Conservation (phyloP, 1,140 invertebrate genomes). For the Condylostylus longicornis region DNA sequence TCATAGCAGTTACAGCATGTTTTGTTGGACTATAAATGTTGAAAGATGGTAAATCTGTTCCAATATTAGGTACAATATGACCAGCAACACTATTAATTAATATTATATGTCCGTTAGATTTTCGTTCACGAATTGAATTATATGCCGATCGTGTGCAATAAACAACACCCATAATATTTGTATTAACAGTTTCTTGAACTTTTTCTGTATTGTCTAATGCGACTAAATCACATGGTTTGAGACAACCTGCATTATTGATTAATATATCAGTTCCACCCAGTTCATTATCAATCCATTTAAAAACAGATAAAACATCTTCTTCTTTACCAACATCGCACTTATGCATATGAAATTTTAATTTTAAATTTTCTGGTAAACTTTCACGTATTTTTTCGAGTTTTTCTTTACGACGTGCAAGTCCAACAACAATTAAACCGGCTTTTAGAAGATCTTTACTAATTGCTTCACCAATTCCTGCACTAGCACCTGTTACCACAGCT, state of each 20-base stretch:
- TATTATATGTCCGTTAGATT: slow-evolving; percentile 47
- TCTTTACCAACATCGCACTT: slow-evolving; percentile 47
- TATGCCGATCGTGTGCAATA: slow-evolving; percentile 51
- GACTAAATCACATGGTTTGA: slow-evolving; percentile 34
- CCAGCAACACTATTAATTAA: slow-evolving; percentile 28
- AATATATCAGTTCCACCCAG: slow-evolving; percentile 52
- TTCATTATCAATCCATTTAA: slow-evolving; percentile 42
- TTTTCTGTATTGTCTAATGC: slow-evolving; percentile 29
- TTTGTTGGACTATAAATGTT: slow-evolving; percentile 46
- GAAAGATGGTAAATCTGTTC: slow-evolving; percentile 20
- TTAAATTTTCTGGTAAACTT: slow-evolving; percentile 11
- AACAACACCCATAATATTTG: slow-evolving; percentile 51
- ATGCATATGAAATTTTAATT: slow-evolving; percentile 33
- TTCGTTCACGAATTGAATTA: slow-evolving; percentile 45
- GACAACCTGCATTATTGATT: slow-evolving; percentile 58
- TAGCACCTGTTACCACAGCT: slow-evolving; percentile 32
- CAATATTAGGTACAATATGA: slow-evolving; percentile 25
- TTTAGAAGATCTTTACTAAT: slow-evolving; percentile 32
- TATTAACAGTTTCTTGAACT: slow-evolving; percentile 37
- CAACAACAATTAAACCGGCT: slow-evolving; percentile 48
- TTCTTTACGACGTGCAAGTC: slow-evolving; percentile 46
- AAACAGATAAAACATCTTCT: slow-evolving; percentile 46
- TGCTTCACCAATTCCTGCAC: slow-evolving; percentile 41
- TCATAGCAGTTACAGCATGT: slow-evolving; percentile 40
- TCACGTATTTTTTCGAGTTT: slow-evolving; percentile 35